Conservation (phyloP, 1,140 invertebrate species). For the Ylistrum balloti region DNA sequence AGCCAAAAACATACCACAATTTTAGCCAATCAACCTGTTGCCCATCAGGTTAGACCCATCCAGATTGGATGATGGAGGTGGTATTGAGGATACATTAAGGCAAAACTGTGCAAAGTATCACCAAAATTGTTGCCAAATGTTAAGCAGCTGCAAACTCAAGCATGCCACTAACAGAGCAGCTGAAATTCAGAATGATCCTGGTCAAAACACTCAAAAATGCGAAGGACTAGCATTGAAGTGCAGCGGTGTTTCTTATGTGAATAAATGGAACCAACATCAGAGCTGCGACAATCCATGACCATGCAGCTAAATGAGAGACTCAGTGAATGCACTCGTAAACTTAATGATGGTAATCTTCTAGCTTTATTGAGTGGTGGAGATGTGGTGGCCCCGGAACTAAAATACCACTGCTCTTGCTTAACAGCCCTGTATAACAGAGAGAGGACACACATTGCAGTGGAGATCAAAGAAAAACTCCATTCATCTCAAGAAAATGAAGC, state of each 20-base stretch:
- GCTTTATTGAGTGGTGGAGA: not conserved
- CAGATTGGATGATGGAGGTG: no score
- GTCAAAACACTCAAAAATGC: not conserved
- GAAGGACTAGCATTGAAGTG: constrained; percentile 43
- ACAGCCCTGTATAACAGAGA: no score
- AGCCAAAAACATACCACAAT: constrained; percentile 49
- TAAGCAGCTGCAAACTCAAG: constrained; percentile 46
- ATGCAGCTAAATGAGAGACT: constrained; percentile 57
- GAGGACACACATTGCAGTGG: not conserved
- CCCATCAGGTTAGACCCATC: constrained; percentile 55
- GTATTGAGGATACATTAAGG: no score
- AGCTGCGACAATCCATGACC: constrained; percentile 55
- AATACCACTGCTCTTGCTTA: no score
- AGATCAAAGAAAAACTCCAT: not conserved
- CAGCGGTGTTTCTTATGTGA: constrained; percentile 52
- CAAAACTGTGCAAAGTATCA: constrained; percentile 47
- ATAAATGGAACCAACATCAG: constrained; percentile 30
- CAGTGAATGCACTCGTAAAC: constrained; percentile 54
- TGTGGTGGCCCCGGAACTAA: no score
- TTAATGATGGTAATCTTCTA: constrained; percentile 57
- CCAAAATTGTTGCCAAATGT: constrained; percentile 42
- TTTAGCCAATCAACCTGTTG: constrained; percentile 48
- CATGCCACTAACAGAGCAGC: not conserved
- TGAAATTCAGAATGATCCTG: not conserved
- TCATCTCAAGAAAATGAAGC: constrained; percentile 43